phyloP scores from a whole-genome alignment of 1,140 invertebrate species.

The Hormaphis cornu region DNA sequence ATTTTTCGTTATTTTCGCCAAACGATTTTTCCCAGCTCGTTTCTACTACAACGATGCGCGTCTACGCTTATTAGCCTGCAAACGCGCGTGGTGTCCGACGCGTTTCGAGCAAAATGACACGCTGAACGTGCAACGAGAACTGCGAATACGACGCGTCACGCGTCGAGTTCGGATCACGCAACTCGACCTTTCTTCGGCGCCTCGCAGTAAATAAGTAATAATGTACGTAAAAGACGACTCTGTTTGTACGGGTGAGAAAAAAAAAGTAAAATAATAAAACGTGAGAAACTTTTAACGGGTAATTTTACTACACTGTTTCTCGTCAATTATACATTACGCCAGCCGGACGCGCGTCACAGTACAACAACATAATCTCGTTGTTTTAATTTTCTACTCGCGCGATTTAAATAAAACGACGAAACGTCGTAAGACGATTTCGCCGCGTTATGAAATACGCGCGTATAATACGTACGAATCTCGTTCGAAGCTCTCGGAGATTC shows the following conservation, averaged over 20 bases:
- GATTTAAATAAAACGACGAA: conserved; percentile 18
- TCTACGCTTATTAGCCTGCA: no score
- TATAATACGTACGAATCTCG: no score
- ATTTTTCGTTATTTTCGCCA: no score
- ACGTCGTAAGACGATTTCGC: background rate
- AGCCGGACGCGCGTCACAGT: no score
- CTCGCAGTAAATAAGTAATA: background rate
- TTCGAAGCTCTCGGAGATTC: conserved; percentile 11
- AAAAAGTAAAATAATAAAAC: conserved; percentile 3
- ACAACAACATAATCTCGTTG: conserved; percentile 8
- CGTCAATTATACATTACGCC: background rate
- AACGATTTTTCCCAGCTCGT: no score
- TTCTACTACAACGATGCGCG: no score
- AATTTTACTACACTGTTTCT: conserved; percentile 23
- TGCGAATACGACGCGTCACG: no score
- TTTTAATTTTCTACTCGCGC: background rate
- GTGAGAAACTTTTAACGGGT: conserved; percentile 16
- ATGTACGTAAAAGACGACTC: no score
- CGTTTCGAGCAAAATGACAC: no score
- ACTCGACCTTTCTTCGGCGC: background rate
- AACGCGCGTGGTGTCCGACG: no score
- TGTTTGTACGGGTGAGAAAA: conserved; percentile 3
- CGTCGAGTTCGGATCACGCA: background rate
- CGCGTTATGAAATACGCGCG: conserved; percentile 15
- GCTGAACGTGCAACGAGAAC: no score